phyloP scores from a whole-genome alignment of 2,888 invertebrate species.

The Acronicta leporina region DNA sequence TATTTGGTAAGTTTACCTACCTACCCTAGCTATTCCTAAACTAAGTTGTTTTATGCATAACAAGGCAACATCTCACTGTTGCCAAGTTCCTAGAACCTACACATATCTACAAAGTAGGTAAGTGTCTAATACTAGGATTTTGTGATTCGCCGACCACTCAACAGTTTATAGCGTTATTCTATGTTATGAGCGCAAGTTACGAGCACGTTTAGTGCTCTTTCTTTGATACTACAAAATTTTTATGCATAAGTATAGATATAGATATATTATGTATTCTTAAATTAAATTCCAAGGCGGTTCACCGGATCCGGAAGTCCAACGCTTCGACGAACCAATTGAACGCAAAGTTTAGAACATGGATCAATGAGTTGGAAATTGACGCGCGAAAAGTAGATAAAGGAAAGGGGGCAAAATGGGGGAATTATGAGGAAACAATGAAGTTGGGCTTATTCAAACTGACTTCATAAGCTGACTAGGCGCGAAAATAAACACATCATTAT shows the following conservation, averaged over 20 bases:
- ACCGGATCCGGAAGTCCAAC: neutral
- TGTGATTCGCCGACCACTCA: conserved; percentile 22
- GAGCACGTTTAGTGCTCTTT: conserved; percentile 36
- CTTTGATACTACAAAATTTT: conserved; percentile 22
- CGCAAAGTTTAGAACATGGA: conserved; percentile 14
- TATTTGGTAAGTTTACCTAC: no score
- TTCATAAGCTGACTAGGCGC: conserved; percentile 7
- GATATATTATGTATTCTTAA: neutral
- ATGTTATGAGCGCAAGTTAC: conserved; percentile 33
- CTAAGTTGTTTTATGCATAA: conserved; percentile 1
- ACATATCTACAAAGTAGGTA: conserved; percentile 20
- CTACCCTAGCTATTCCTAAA: no score
- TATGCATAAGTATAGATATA: neutral
- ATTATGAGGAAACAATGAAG: conserved; percentile 9
- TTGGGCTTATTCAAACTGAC: neutral
- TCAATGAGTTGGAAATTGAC: conserved; percentile 20
- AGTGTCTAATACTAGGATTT: conserved; percentile 30
- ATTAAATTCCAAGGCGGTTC: neutral
- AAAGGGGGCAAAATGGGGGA: conserved; percentile 2
- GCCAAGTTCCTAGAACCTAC: neutral
- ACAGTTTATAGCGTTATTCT: conserved; percentile 36
- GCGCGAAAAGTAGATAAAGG: conserved; percentile 9
- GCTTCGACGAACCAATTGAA: conserved; percentile 5
- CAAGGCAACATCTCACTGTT: neutral
- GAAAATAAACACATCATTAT: conserved; percentile 7